These are phyloP conservation scores for Dasypolia templi DNA, from an alignment of 2,888 invertebrate genomes.

Conservation along the genomic window DNA sequence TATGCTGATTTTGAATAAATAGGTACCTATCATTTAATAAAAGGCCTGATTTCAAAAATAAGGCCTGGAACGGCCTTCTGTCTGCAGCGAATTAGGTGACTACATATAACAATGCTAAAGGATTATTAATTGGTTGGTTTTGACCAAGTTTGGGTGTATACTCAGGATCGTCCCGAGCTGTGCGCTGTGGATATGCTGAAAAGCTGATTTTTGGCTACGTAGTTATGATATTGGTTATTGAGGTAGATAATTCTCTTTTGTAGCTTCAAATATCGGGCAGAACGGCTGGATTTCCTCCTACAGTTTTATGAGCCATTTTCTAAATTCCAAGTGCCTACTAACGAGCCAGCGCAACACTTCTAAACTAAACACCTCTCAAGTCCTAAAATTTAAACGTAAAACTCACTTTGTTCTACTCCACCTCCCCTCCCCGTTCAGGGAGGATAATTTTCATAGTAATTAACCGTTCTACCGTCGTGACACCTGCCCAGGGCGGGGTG, in stretches of 20 bases:
- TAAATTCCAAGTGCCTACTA: constrained; percentile 12
- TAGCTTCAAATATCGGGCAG: not conserved
- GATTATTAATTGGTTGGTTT: not conserved
- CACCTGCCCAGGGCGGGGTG: constrained; percentile 53
- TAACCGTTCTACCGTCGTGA: constrained; percentile 58
- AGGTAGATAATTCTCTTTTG: not conserved
- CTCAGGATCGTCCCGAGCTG: not conserved
- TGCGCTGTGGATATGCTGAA: not conserved
- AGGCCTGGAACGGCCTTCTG: not conserved
- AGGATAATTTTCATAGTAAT: constrained; percentile 67
- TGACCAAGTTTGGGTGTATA: too few relatives aligned
- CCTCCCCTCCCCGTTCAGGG: constrained; percentile 25
- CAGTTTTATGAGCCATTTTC: constrained; percentile 5
- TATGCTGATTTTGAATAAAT: not conserved
- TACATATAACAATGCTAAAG: not conserved
- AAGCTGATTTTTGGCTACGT: not conserved
- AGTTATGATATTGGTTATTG: not conserved
- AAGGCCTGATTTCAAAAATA: not conserved
- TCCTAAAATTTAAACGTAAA: constrained; percentile 58
- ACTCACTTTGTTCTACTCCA: constrained; percentile 35
- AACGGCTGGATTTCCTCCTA: not conserved
- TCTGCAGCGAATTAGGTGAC: too few relatives aligned
- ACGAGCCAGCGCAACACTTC: constrained; percentile 36
- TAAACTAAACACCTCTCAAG: constrained; percentile 42
- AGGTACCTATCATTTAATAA: not conserved